Base-by-base conservation (phyloP, 2,888 invertebrate genomes). In the Zonitis immaculata region DNA sequence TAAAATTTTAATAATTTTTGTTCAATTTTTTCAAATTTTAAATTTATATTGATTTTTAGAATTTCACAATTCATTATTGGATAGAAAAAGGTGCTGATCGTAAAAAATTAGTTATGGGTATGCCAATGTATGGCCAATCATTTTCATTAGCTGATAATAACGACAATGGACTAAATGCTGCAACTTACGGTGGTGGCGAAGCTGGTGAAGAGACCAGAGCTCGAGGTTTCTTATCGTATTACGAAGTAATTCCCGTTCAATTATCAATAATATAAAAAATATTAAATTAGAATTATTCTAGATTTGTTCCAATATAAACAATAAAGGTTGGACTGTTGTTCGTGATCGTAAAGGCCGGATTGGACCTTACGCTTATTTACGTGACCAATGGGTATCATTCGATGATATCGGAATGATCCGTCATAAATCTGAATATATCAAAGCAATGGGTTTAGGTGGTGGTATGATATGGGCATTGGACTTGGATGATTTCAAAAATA, bases 341-440 rank as follows among this genome's bases (percentile, higher is more conserved):
- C 82, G 89, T 51, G 92, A 94, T 69, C 81, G 85, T 0, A 82
- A 87, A 48, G 88, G 90, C 43, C 80, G 90, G 18, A 91, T 94
- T 76, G 95, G 94, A 0, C 95, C 95, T 0, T 94, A 92, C 68
- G 91, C 94, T 0, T 88, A 86, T 60, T 77, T 80, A 54, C 80
- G 86, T 20, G 91, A 93, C 71, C 95, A 95, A 67, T 95, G 95
- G 95, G 94, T 94, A 6, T 91, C 92, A 6, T 95, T 92, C 66
- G 95, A 95, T 69, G 95, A 95, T 72, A 83, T 87, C 28, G 82
- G 83, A 28, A 93, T 92, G 84, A 85, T 91, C 16, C 80, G 85
- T 25, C 86, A 89, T 64, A 95, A 95, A 75, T 86, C 91, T 3
- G 86, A 91, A 66, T 92, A 86, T 67, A 84, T 92, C 6, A 85